Conservation (phyloP, 2,888 invertebrate genomes). For the Tricholauxania praeusta region DNA sequence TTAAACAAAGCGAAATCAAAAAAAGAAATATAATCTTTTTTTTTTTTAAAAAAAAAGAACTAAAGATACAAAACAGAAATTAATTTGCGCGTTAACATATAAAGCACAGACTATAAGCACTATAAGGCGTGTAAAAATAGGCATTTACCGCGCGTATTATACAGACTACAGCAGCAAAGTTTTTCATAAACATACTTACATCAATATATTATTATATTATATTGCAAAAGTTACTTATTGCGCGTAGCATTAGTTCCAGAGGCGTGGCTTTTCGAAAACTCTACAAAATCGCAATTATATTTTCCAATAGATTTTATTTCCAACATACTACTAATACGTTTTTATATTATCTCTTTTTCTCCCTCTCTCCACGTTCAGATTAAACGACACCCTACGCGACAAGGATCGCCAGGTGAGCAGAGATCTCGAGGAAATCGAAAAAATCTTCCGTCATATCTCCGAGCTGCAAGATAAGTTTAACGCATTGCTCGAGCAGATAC, state of each 20-base stretch:
- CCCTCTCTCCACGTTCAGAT: conserved; percentile 70
- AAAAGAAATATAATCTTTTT: neutral
- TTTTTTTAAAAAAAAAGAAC: conserved; percentile 1
- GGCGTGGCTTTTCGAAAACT: conserved; percentile 1
- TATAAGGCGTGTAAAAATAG: conserved; percentile 26
- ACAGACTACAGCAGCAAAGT: too few relatives aligned
- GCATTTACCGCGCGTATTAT: conserved; percentile 8
- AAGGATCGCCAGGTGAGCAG: conserved; percentile 80
- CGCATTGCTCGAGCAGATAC: conserved; percentile 75
- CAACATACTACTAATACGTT: neutral
- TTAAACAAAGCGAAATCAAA: neutral
- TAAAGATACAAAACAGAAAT: conserved; percentile 9
- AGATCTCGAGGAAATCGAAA: conserved; percentile 82
- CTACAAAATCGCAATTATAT: neutral
- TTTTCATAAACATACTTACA: neutral
- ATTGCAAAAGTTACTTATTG: neutral
- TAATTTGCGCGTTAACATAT: conserved; percentile 16
- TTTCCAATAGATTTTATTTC: neutral
- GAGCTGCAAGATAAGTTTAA: conserved; percentile 78
- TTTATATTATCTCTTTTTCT: neutral
- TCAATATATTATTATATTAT: neutral
- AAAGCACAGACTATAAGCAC: neutral
- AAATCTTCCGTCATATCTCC: conserved; percentile 78
- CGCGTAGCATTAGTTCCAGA: neutral
- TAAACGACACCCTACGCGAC: conserved; percentile 82